A percentile compares a stretch with the other conserved stretches of the same genome.
Evolutionary conservation across 2,888 invertebrate genomes (phyloP).

Genomic region (Drosophila anomalata): DNA sequence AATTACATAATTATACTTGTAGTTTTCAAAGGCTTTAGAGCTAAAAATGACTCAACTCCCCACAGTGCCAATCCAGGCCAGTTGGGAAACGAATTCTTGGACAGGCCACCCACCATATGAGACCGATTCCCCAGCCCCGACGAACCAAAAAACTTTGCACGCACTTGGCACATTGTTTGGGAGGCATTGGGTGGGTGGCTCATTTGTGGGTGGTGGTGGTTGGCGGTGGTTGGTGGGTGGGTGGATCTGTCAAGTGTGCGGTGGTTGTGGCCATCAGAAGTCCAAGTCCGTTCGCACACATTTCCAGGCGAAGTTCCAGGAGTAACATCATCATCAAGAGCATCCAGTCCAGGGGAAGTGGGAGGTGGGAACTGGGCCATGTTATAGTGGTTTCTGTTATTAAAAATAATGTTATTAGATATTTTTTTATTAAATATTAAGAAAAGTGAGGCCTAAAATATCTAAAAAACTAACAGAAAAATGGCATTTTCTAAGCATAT

Average conservation of each 20-base stretch:
- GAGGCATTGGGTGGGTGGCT: neutral
- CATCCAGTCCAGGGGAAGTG: constrained; percentile 22
- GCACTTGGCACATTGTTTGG: constrained; percentile 50
- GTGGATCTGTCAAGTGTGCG: constrained; percentile 34
- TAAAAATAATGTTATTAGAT: too few relatives aligned
- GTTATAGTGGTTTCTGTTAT: neutral
- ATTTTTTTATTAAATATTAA: too few relatives aligned
- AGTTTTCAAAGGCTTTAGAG: neutral
- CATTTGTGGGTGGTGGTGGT: neutral
- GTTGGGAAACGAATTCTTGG: constrained; percentile 18
- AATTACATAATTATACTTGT: neutral
- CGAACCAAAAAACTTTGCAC: constrained; percentile 49
- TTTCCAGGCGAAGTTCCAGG: constrained; percentile 7
- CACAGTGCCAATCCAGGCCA: neutral
- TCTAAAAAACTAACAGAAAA: too few relatives aligned
- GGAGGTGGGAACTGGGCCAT: constrained; percentile 12
- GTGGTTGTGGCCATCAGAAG: constrained; percentile 46
- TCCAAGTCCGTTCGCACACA: constrained; percentile 12
- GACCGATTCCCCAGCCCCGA: constrained; percentile 41
- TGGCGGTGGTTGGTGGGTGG: neutral
- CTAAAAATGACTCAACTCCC: neutral
- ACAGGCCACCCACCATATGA: constrained; percentile 26
- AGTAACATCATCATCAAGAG: constrained; percentile 46
- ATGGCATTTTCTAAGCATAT: too few relatives aligned
- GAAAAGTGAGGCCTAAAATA: too few relatives aligned